Evolutionary conservation across 1,140 invertebrate genomes (phyloP).

Genomic region (Lasaia peninsularis): DNA sequence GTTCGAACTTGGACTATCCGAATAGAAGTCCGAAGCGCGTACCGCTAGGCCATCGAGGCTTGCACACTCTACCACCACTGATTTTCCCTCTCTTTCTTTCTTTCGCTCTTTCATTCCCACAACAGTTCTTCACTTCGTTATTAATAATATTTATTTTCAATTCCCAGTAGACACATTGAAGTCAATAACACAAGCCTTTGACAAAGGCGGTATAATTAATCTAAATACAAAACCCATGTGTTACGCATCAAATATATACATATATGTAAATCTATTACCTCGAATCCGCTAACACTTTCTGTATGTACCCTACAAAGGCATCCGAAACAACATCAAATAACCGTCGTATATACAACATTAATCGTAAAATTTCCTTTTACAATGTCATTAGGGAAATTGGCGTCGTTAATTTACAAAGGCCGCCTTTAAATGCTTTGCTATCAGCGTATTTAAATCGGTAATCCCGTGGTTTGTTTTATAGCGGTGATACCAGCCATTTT

Average conservation of each 20-base stretch:
- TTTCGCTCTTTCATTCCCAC: too few species aligned
- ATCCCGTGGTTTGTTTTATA: slow-evolving; percentile 71
- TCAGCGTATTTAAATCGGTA: slow-evolving; percentile 71
- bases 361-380: slow-evolving; percentile 74
- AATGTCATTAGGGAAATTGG: slow-evolving; percentile 75
- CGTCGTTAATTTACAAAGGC: slow-evolving; percentile 70
- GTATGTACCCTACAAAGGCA: slow-evolving; percentile 9
- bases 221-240: background rate
- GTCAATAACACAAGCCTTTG: background rate
- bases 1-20: too few species aligned
- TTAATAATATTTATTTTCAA: too few species aligned
- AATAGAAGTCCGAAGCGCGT: too few species aligned
- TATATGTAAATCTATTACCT: slow-evolving; percentile 6
- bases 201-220: slow-evolving; percentile 5
- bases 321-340: slow-evolving; percentile 24
- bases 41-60: too few species aligned
- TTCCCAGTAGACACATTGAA: too few species aligned
- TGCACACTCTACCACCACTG: too few species aligned
- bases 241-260: background rate
- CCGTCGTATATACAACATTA: slow-evolving; percentile 41
- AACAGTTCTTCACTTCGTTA: too few species aligned
- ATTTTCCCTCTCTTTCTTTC: too few species aligned
- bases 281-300: slow-evolving; percentile 7
- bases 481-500: slow-evolving; percentile 57
- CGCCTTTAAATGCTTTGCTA: slow-evolving; percentile 62